These are phyloP conservation scores for Pyrrhosoma nymphula DNA, from an alignment of 2,888 invertebrate species.

Conservation along the genomic window DNA sequence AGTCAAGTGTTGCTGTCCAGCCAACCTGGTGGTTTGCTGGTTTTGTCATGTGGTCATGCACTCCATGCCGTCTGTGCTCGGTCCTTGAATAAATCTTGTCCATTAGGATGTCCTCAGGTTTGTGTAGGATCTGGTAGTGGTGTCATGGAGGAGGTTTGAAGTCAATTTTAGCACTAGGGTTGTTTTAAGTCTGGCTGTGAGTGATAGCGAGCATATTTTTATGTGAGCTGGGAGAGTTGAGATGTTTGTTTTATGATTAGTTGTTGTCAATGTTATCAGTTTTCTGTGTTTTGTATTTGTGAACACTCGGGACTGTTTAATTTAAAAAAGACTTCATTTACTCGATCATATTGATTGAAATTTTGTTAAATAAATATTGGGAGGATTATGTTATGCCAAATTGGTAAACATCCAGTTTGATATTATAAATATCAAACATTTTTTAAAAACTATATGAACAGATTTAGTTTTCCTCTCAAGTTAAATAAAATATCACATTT, in stretches of 20 bases:
- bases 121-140: background rate
- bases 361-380: background rate
- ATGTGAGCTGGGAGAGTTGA: background rate
- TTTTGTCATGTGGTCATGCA: slow-evolving; percentile 83
- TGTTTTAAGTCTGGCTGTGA: slow-evolving; percentile 27
- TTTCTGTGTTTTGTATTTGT: background rate
- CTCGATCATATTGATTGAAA: slow-evolving; percentile 25
- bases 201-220: background rate
- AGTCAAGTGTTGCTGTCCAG: slow-evolving; percentile 80
- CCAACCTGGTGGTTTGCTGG: slow-evolving; percentile 82
- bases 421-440: background rate
- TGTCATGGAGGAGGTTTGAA: background rate
- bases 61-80: slow-evolving; percentile 81
- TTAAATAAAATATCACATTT: background rate
- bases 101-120: slow-evolving; percentile 16
- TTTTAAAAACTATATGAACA: background rate
- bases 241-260: background rate
- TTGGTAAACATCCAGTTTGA: background rate
- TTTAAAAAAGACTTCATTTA: background rate
- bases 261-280: background rate
- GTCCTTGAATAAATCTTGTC: slow-evolving; percentile 18
- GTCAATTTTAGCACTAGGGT: background rate
- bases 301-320: background rate
- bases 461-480: background rate
- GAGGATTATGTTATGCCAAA: background rate